Percentiles rank a stretch among this genome's conserved stretches.
Evolutionary conservation across 2,888 invertebrate species (phyloP).

Genomic region (Ennomos fuscantarius): DNA sequence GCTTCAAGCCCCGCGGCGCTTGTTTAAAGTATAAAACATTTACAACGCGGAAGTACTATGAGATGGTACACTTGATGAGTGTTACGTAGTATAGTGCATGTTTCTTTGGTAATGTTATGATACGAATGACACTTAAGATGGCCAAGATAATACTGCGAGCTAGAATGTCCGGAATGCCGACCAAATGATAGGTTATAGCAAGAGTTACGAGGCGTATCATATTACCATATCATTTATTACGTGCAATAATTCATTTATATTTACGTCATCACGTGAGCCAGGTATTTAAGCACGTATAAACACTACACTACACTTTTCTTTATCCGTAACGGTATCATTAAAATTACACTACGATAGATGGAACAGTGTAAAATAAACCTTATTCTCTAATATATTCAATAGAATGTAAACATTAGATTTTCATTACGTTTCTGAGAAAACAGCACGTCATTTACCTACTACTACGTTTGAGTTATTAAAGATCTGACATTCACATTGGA

Average conservation of each 20-base stretch:
- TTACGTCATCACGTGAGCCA: slow-evolving; percentile 9
- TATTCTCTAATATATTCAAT: too few relatives aligned
- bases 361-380: too few relatives aligned
- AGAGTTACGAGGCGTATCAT: slow-evolving; percentile 17
- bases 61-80: too few relatives aligned
- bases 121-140: background rate
- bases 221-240: slow-evolving; percentile 3
- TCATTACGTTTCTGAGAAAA: too few relatives aligned
- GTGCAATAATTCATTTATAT: slow-evolving; percentile 24
- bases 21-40: too few relatives aligned
- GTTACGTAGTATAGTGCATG: too few relatives aligned
- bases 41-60: too few relatives aligned
- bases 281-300: slow-evolving; percentile 7
- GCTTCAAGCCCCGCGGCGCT: too few relatives aligned
- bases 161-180: slow-evolving; percentile 14
- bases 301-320: slow-evolving; percentile 17
- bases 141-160: background rate
- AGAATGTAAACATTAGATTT: too few relatives aligned
- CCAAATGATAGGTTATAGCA: slow-evolving; percentile 20
- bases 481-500: background rate
- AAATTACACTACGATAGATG: background rate
- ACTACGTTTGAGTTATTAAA: background rate
- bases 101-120: background rate
- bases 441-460: too few relatives aligned
- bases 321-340: background rate